Evolutionary conservation across 2,113 vertebrate species (phyloP).

Genomic region (Psettodes erumei): DNA sequence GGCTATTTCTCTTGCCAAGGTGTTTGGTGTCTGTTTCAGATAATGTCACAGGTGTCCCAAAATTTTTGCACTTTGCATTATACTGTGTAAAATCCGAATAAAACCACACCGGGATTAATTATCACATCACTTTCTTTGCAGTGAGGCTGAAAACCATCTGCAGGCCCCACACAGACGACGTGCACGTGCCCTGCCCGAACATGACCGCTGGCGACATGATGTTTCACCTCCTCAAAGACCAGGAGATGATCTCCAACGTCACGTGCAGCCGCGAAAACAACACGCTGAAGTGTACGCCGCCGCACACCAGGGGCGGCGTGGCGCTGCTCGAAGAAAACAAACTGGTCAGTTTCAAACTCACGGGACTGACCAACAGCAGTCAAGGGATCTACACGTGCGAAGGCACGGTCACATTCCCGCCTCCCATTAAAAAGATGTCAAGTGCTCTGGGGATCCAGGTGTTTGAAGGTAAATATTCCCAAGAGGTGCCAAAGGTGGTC

Average conservation of each 20-base stretch:
- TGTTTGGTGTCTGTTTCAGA: not conserved
- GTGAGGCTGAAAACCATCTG: not conserved
- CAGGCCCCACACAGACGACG: rapidly evolving
- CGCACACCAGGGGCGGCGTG: rapidly evolving
- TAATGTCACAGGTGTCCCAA: not conserved
- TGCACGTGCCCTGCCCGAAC: conserved; percentile 33
- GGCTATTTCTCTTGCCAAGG: conserved; percentile 14
- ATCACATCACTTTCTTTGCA: conserved; percentile 12
- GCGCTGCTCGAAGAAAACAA: rapidly evolving
- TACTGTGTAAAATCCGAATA: not conserved
- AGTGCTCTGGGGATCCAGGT: conserved; percentile 8
- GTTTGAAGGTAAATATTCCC: conserved; percentile 48
- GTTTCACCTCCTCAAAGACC: not conserved
- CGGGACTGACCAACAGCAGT: not conserved
- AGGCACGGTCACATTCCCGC: conserved; percentile 15
- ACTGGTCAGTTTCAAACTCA: not conserved
- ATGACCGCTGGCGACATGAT: rapidly evolving
- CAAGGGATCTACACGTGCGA: conserved; percentile 57
- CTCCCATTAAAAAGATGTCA: not conserved
- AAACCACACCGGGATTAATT: not conserved
- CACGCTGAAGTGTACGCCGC: rapidly evolving
- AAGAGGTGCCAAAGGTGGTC: not conserved
- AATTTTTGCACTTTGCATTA: too few species aligned
- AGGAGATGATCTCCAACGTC: rapidly evolving
- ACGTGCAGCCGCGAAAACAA: rapidly evolving